Base-by-base conservation (phyloP, 2,113 vertebrate species). In the Coryphaenoides rupestris region DNA sequence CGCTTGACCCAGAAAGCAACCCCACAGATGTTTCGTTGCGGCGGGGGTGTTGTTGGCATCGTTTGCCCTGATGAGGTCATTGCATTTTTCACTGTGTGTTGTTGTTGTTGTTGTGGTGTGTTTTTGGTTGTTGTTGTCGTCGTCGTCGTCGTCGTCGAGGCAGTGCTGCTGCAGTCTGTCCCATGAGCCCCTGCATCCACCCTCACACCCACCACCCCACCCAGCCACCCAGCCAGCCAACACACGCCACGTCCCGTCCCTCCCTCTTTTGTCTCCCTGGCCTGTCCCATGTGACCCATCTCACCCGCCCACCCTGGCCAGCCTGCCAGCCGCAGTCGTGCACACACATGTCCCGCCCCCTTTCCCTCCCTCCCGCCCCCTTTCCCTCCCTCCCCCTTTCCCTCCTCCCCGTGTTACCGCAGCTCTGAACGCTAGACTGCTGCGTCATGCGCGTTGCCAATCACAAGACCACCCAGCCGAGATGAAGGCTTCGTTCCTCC, bases 361-460 rank as follows among this genome's bases (percentile, higher is more conserved):
- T n/a, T n/a, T n/a, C n/a, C n/a, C n/a, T n/a, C n/a, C n/a, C n/a
- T n/a, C 70, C 67, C 53, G 65, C 60, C 46, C 71, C 58, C 79
- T 66, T n/a, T n/a, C n/a, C n/a, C n/a, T n/a, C n/a, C n/a, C n/a
- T n/a, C n/a, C n/a, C 73, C 58, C 66, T 62, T 22, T 57, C 60
- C 56, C 46, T 55, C 47, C 40, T 17, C 62, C 57, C 55, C 49
- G 57, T 19, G 21, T 59, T 65, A 55, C 46, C 9, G 49, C 67
- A 73, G 50, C 68, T 73, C 75, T 79, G 72, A 76, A 72, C 76
- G 66, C 70, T 62, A 22, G 1, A 67, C 75, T 83, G 84, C 84
- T 83, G 77, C 68, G 73, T 86, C 73, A 83, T 84, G 79, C 74
- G 66, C 83, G 83, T 87, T 33, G 26, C 84, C 88, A 79, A 87